Evolutionary conservation across 2,797 vertebrate species (phyloP).

Genomic region (Falco naumanni): DNA sequence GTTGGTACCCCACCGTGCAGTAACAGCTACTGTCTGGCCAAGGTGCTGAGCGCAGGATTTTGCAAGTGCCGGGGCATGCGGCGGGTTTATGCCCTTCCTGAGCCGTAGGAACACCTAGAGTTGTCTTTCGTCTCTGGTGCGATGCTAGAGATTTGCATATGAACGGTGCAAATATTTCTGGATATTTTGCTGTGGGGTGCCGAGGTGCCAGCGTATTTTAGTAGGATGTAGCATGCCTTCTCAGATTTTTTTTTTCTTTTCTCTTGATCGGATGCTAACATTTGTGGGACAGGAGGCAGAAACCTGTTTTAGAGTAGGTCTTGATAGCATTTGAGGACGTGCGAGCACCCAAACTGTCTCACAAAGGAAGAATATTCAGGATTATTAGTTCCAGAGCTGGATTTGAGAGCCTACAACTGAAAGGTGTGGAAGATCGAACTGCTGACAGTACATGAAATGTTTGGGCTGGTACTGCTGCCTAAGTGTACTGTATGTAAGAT

Average conservation of each 20-base stretch:
- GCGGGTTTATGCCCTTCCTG: too few species aligned
- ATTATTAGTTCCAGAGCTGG: background rate
- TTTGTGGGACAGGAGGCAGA: too few species aligned
- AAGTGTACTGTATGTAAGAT: background rate
- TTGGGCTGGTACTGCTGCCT: background rate
- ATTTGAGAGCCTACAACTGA: background rate
- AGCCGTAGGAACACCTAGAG: rapidly evolving
- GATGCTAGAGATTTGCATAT: rapidly evolving
- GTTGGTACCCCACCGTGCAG: rapidly evolving
- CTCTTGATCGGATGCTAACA: too few species aligned
- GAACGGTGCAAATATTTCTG: background rate
- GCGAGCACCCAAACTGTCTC: too few species aligned
- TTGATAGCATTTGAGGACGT: rapidly evolving
- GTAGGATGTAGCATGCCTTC: background rate
- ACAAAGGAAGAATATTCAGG: background rate
- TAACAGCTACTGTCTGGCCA: rapidly evolving
- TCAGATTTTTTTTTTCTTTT: too few species aligned
- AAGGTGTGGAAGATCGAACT: background rate
- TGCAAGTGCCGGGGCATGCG: too few species aligned
- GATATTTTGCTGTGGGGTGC: background rate
- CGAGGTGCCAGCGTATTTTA: background rate
- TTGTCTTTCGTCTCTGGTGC: rapidly evolving
- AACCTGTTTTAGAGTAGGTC: background rate
- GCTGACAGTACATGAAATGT: background rate
- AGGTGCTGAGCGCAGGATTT: rapidly evolving